These are phyloP conservation scores for Cataglyphis rosenhaueri DNA, from an alignment of 2,888 invertebrate species.

Conservation along the genomic window DNA sequence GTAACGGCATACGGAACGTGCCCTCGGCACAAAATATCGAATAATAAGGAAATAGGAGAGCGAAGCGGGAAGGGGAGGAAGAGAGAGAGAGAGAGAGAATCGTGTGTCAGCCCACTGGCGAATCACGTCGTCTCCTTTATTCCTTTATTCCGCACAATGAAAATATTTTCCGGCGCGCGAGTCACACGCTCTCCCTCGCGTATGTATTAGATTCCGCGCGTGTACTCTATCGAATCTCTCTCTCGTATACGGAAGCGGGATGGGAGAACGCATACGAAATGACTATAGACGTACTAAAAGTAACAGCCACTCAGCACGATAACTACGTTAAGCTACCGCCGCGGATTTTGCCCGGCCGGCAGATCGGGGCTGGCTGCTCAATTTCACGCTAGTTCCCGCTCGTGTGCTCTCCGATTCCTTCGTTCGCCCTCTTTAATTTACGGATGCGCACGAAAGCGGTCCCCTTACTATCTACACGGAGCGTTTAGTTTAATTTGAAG, in stretches of 20 bases:
- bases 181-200: slow-evolving; percentile 41
- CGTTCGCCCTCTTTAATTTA: slow-evolving; percentile 7
- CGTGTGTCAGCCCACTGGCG: slow-evolving; percentile 56
- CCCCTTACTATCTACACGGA: not conserved
- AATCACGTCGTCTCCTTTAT: slow-evolving; percentile 73
- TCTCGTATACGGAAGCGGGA: slow-evolving; percentile 28
- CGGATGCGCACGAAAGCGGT: slow-evolving; percentile 37
- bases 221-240: not conserved
- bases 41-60: slow-evolving; percentile 77
- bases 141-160: slow-evolving; percentile 55
- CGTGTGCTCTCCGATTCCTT: slow-evolving; percentile 15
- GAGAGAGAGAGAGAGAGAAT: slow-evolving; percentile 33
- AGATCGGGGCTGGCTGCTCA: slow-evolving; percentile 13
- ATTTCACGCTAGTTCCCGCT: slow-evolving; percentile 24
- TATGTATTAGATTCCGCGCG: slow-evolving; percentile 12
- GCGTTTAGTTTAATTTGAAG: not conserved
- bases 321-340: slow-evolving; percentile 36
- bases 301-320: slow-evolving; percentile 53
- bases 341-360: slow-evolving; percentile 11
- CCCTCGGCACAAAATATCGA: slow-evolving; percentile 82
- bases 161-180: slow-evolving; percentile 49
- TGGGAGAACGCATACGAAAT: slow-evolving; percentile 15
- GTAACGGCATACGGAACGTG: slow-evolving; percentile 80
- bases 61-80: not conserved
- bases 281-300: slow-evolving; percentile 40